These are phyloP conservation scores for Emydocephalus ijimae DNA, from an alignment of 2,113 vertebrate genomes.

Conservation along the genomic window DNA sequence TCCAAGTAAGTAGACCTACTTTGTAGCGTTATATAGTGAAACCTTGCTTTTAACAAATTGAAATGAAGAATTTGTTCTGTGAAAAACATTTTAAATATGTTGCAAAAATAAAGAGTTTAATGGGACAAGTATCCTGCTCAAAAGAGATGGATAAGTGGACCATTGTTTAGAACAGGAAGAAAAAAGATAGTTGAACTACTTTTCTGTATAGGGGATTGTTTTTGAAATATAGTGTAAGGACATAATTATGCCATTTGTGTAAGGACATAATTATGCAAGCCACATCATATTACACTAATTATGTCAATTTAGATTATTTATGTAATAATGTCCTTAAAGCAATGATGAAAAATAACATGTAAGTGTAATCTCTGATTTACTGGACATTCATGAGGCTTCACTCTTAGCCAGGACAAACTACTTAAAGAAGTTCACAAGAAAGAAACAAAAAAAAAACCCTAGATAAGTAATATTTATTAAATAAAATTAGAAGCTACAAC, in stretches of 20 bases:
- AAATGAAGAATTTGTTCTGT: neutral
- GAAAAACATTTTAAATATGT: neutral
- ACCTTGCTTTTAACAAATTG: neutral
- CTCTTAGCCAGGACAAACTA: neutral
- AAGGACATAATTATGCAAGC: neutral
- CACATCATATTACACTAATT: neutral
- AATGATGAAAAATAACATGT: neutral
- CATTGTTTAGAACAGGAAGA: neutral
- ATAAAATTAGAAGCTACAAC: neutral
- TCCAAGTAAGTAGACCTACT: neutral
- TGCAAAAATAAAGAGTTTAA: neutral
- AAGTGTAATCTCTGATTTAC: neutral
- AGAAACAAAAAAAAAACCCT: neutral
- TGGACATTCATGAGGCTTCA: neutral
- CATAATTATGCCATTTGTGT: neutral
- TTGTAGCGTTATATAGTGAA: neutral
- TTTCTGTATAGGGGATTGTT: neutral
- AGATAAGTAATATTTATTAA: neutral
- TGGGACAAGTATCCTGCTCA: neutral
- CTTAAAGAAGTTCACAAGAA: neutral
- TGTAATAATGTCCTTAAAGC: neutral
- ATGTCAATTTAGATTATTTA: neutral
- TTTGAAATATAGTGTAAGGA: neutral
- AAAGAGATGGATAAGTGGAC: neutral
- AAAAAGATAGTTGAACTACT: neutral